Base-by-base conservation (phyloP, 2,888 invertebrate genomes). In the Drosophila affinis region DNA sequence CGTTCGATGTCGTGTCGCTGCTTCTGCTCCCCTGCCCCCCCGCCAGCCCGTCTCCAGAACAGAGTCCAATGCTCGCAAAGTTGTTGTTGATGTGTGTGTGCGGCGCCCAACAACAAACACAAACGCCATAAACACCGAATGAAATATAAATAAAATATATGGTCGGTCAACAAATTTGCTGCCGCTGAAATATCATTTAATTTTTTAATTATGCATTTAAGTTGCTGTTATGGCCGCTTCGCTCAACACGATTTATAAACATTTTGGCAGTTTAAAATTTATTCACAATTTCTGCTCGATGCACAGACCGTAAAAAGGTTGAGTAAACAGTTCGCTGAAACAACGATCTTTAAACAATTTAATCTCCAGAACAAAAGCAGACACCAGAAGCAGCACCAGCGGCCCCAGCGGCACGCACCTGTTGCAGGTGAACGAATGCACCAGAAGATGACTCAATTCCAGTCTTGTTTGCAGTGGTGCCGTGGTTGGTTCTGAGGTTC, bases 1-100 rank as follows among this genome's bases (percentile, higher is more conserved):
- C 46, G 69, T 39, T 65, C 62, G 76, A 53, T 64, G 68, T 45
- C 44, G 57, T 60, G 52, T 14, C 54, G 70, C 18, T 67, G 59
- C 6, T 58, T 27, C 9, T 49, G 71, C 2, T 65, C 57, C 51
- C 46, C 34, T 34, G 34, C 10, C 77, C 57, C 9, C 51, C 46
- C 77, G 4, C 9, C 67, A 54, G 59, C 34, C 24, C 29, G 51
- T 29, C 34, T 44, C 29, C 62, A 52, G 53, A 72, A 61, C 73
- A 85, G 67, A 87, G 88, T 81, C 86, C 88, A 86, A 77, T 82
- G 87, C 61, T 75, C 88, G 80, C 72, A 63, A 39, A 68, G 76
- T 81, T 84, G 62, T 24, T 5, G 24, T 24, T 24, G 24, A 24
- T 24, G 24, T 24, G 81, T 56, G 88, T 63, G 29, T 7, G 29